Evolutionary conservation across 2,797 vertebrate genomes (phyloP).

Genomic region (Myotis myotis): DNA sequence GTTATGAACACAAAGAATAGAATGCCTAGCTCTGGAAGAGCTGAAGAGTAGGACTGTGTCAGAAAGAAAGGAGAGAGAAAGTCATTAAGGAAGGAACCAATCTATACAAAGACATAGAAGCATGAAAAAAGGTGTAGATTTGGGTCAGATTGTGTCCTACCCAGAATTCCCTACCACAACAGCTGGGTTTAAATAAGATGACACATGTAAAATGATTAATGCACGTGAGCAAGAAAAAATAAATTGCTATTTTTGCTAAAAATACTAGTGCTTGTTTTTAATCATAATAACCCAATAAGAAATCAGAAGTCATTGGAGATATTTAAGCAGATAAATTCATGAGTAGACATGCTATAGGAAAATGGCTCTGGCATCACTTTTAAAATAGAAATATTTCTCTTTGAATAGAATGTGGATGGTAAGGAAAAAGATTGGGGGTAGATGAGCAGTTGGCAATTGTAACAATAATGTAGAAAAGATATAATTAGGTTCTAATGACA

Average conservation of each 20-base stretch:
- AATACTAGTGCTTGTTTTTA: constrained; percentile 20
- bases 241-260: not conserved
- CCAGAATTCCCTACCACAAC: not conserved
- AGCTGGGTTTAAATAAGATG: not conserved
- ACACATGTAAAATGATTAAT: not conserved
- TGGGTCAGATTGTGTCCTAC: not conserved
- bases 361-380: not conserved
- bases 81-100: not conserved
- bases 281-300: not conserved
- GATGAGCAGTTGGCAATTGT: not conserved
- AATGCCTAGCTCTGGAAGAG: not conserved
- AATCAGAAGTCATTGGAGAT: not conserved
- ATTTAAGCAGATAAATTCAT: constrained; percentile 24
- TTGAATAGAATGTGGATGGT: not conserved
- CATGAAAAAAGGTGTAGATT: not conserved
- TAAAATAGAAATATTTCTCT: not conserved
- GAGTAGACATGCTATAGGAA: not conserved
- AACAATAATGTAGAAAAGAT: not conserved
- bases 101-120: not conserved
- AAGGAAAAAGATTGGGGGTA: not conserved
- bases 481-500: not conserved
- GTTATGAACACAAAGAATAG: not conserved
- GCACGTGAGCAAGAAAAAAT: not conserved
- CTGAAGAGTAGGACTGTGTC: not conserved
- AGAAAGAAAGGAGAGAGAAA: not conserved